Evolutionary conservation across 1,140 invertebrate species (phyloP).

Genomic region (Metaphire vulgaris): DNA sequence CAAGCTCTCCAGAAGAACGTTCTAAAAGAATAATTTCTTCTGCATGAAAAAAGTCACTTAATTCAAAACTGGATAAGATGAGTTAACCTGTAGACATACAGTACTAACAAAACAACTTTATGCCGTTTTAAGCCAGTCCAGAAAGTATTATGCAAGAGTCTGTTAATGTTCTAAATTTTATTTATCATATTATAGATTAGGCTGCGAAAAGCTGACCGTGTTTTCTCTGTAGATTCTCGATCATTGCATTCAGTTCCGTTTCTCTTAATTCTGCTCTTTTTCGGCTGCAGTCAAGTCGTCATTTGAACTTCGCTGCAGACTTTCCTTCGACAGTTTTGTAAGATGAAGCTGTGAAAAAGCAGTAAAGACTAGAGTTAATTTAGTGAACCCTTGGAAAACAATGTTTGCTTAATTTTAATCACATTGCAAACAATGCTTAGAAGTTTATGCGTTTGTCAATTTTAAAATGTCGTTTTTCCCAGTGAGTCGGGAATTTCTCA

Average conservation of each 20-base stretch:
- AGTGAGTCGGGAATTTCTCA: no score
- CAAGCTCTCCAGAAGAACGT: slow-evolving; percentile 41
- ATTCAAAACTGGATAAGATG: no score
- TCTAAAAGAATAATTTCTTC: slow-evolving; percentile 31
- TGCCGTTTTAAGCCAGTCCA: no score
- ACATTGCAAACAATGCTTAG: slow-evolving; percentile 1
- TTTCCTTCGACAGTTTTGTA: slow-evolving; percentile 43
- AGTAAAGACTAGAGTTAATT: background rate
- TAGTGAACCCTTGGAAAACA: background rate
- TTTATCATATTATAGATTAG: no score
- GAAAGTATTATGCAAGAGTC: no score
- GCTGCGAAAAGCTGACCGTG: no score
- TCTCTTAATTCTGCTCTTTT: slow-evolving; percentile 40
- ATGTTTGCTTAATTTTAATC: background rate
- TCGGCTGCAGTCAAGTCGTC: slow-evolving; percentile 42
- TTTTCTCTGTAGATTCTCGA: slow-evolving; percentile 43
- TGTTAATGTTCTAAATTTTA: no score
- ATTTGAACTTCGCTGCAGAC: slow-evolving; percentile 39
- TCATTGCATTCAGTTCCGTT: slow-evolving; percentile 37
- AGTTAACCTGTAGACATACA: no score
- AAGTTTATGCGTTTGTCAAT: no score
- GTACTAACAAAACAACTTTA: no score
- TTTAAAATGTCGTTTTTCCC: no score
- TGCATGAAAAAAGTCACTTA: background rate
- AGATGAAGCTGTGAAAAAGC: slow-evolving; percentile 38